These are phyloP conservation scores for Platycnemis pennipes DNA, from an alignment of 2,888 invertebrate species.

Conservation along the genomic window DNA sequence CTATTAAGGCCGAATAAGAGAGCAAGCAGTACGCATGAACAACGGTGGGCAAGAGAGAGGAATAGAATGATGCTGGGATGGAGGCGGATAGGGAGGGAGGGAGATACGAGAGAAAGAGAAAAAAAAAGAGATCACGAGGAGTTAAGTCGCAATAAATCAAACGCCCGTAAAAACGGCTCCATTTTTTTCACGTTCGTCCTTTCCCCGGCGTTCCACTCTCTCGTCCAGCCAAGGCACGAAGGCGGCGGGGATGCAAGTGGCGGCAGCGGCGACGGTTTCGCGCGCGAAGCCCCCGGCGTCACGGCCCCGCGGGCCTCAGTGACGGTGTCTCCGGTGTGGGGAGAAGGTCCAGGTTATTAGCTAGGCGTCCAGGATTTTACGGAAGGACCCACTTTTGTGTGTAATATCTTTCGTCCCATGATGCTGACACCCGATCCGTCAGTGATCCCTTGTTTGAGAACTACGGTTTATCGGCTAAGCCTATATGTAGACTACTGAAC, in stretches of 20 bases:
- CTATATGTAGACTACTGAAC: too few relatives aligned
- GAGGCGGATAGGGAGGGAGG: background rate
- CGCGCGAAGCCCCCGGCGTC: too few relatives aligned
- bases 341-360: too few relatives aligned
- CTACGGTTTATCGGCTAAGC: too few relatives aligned
- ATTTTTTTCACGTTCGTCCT: conserved; percentile 10
- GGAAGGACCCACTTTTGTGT: too few relatives aligned
- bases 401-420: too few relatives aligned
- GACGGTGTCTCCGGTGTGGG: background rate
- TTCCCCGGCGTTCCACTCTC: conserved; percentile 16
- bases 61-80: background rate
- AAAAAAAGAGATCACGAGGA: conserved; percentile 44
- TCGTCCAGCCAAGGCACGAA: background rate
- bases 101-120: background rate
- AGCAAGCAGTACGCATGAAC: background rate
- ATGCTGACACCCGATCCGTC: too few relatives aligned
- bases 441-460: too few relatives aligned
- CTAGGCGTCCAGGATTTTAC: too few relatives aligned
- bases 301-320: background rate
- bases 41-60: background rate
- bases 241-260: background rate
- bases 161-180: conserved; percentile 39
- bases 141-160: conserved; percentile 61
- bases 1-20: conserved; percentile 60
- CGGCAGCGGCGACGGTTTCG: background rate